Base-by-base conservation (phyloP, 2,797 vertebrate genomes). In the Thripadectes ignobilis region DNA sequence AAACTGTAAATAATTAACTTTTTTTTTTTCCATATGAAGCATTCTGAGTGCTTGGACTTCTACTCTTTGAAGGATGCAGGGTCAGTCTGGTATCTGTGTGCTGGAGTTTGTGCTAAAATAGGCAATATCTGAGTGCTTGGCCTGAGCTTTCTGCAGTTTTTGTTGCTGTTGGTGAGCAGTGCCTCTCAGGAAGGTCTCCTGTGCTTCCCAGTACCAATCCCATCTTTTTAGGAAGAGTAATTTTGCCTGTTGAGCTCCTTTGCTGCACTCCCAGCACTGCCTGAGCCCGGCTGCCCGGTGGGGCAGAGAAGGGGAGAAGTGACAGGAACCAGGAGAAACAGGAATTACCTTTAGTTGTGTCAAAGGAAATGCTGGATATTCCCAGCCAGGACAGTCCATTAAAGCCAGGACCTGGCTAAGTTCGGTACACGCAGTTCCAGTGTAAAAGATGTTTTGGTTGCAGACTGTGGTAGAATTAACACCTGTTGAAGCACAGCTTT, bases 141-240 rank as follows among this genome's bases (percentile, higher is more conserved):
- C 49, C 45, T 5, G 13, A 26, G 29, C 19, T 61, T 43, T 22
- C 19, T 39, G 9, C 8, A 18, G 14, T 39, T 38, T 88, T 52
- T 16, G 0, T 7, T 17, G 67, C 32, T 61, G 3, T 8, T 66
- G 69, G 6, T 36, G 38, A 36, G 0, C 23, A 19, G 11, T 13
- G 34, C 14, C 18, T 62, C 34, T 38, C 30, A 15, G 67, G 73
- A 30, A 6, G 18, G 14, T n/a, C 34, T 22, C 1, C 0, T 19
- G 36, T 3, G 3, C 30, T n/a, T 59, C 58, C 32, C 24, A 0
- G 21, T 45, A 62, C 66, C 62, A 23, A 2, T 66, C 68, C 2
- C 43, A 14, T 7, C 15, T 9, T 0, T 38, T 43, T 12, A 27
- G 41, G 38, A 55, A 21, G 48, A 36, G 48, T 11, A 1, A 1